phyloP scores from a whole-genome alignment of 2,888 invertebrate genomes.

The Laothoe populi region DNA sequence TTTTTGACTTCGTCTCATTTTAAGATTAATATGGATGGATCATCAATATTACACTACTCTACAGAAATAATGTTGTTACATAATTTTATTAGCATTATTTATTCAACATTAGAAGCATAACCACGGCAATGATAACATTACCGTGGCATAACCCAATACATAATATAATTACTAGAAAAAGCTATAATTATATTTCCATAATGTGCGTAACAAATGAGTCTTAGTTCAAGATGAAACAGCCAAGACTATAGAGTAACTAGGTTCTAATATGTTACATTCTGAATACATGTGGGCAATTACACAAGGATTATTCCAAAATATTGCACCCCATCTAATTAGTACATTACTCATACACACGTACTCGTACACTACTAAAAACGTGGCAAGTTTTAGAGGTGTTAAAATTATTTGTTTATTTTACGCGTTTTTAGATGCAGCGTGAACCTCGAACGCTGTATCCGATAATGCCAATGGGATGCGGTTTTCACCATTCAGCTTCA shows the following conservation, averaged over 20 bases:
- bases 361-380: no score
- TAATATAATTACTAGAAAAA: background rate
- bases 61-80: background rate
- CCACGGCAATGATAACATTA: no score
- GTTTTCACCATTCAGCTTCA: constrained; percentile 79
- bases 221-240: background rate
- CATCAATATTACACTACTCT: background rate
- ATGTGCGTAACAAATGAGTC: background rate
- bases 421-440: constrained; percentile 81
- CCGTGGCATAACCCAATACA: background rate
- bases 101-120: background rate
- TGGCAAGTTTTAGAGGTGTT: constrained; percentile 47
- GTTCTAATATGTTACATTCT: background rate
- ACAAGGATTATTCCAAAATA: background rate
- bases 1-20: background rate
- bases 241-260: constrained; percentile 14
- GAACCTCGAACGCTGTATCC: constrained; percentile 82
- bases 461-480: constrained; percentile 82
- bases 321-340: background rate
- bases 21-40: background rate
- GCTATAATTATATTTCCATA: background rate
- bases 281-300: background rate
- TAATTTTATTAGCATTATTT: background rate
- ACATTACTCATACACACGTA: constrained; percentile 3
- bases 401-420: constrained; percentile 61